phyloP scores from a whole-genome alignment of 2,888 invertebrate genomes.

The Hyles lineata region DNA sequence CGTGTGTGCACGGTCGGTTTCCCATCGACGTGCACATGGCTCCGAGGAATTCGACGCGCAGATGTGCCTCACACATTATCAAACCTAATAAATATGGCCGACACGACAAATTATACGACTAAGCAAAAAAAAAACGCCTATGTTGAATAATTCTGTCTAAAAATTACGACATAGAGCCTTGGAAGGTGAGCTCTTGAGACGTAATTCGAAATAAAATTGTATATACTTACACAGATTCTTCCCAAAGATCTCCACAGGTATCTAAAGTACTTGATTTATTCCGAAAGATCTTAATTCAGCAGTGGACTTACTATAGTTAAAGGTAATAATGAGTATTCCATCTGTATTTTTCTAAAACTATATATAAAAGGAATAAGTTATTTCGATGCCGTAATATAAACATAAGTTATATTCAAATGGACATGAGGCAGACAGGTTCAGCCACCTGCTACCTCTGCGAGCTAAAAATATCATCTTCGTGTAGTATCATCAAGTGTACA shows the following conservation, averaged over 20 bases:
- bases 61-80: slow-evolving; percentile 79
- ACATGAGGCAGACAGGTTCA: slow-evolving; percentile 5
- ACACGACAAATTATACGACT: slow-evolving; percentile 28
- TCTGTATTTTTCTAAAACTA: too few relatives aligned
- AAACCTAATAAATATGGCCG: slow-evolving; percentile 74
- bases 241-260: too few relatives aligned
- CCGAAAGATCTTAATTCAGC: too few relatives aligned
- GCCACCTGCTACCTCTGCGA: slow-evolving; percentile 16
- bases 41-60: slow-evolving; percentile 83
- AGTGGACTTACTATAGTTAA: too few relatives aligned
- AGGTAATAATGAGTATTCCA: too few relatives aligned
- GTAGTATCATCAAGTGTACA: slow-evolving; percentile 11
- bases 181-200: too few relatives aligned
- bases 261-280: too few relatives aligned
- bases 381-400: neutral
- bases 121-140: slow-evolving; percentile 9
- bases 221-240: neutral
- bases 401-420: slow-evolving; percentile 11
- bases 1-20: slow-evolving; percentile 76
- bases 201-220: too few relatives aligned
- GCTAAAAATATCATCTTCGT: slow-evolving; percentile 15
- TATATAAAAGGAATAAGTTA: neutral
- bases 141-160: neutral
- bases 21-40: slow-evolving; percentile 82
- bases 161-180: neutral